Conservation (phyloP, 2,888 invertebrate species). For the Campoplex nolae region DNA sequence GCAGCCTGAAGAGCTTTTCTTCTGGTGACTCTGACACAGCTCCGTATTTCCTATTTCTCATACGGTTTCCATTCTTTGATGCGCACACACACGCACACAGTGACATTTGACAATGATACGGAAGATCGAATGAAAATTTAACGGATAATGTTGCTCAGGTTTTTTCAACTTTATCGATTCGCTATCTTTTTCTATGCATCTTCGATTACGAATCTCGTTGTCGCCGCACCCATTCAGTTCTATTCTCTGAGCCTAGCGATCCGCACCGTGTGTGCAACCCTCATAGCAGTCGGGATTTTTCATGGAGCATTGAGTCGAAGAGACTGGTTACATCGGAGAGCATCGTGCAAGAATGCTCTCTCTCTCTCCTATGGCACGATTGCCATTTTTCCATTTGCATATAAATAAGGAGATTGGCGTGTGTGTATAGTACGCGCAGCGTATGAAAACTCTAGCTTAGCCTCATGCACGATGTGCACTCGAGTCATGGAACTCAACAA, state of each 20-base stretch:
- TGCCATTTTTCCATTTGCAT: conserved; percentile 78
- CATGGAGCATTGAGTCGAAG: conserved; percentile 41
- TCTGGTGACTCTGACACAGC: not conserved
- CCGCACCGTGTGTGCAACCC: conserved; percentile 10
- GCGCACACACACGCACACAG: not conserved
- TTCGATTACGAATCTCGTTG: conserved; percentile 45
- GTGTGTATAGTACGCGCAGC: conserved; percentile 53
- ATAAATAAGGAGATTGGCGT: conserved; percentile 75
- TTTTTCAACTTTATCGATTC: not conserved
- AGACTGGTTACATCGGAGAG: conserved; percentile 35
- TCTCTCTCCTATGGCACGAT: conserved; percentile 56
- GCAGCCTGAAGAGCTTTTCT: not conserved
- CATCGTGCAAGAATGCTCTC: conserved; percentile 65
- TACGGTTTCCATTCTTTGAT: not conserved
- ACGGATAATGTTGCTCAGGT: not conserved
- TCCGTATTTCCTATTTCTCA: not conserved
- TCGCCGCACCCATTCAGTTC: conserved; percentile 14
- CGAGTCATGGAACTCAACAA: conserved; percentile 46
- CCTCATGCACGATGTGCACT: conserved; percentile 55
- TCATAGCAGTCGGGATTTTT: conserved; percentile 37
- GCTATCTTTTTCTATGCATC: conserved; percentile 48
- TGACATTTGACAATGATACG: conserved; percentile 1
- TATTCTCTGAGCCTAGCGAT: conserved; percentile 13
- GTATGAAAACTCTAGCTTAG: conserved; percentile 12
- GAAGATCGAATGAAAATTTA: conserved; percentile 8